Percentiles rank a stretch among this genome's conserved stretches.
These are phyloP conservation scores for Papilio machaon DNA, from an alignment of 1,140 invertebrate genomes.

Conservation along the genomic window DNA sequence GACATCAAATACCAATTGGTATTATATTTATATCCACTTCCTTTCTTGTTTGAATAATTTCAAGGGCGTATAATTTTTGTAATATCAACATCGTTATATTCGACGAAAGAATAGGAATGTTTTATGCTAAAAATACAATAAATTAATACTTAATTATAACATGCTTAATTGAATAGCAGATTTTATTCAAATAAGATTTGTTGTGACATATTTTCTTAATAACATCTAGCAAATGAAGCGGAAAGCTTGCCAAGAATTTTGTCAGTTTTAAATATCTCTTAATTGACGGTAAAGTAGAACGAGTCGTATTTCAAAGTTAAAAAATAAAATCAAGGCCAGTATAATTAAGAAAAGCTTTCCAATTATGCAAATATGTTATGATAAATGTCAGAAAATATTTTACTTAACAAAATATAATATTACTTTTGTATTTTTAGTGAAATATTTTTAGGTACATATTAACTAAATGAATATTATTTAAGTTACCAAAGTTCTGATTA, in stretches of 20 bases:
- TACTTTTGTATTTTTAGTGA: too few species aligned
- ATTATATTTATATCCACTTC: too few species aligned
- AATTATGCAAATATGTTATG: not conserved
- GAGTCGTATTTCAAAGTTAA: slow-evolving; percentile 5
- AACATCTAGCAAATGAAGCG: not conserved
- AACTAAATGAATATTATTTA: not conserved
- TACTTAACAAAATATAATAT: too few species aligned
- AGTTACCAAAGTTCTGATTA: not conserved
- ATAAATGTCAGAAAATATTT: not conserved
- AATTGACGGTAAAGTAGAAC: slow-evolving; percentile 12
- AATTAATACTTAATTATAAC: not conserved
- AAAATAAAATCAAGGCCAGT: not conserved
- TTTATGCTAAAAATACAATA: not conserved
- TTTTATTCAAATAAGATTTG: not conserved
- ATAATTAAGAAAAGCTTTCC: slow-evolving; percentile 5
- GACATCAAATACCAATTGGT: too few species aligned
- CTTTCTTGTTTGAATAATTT: too few species aligned
- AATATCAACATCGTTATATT: too few species aligned
- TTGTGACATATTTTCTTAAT: not conserved
- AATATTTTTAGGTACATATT: too few species aligned
- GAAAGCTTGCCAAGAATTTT: slow-evolving; percentile 17
- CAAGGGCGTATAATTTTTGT: too few species aligned
- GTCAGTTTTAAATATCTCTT: slow-evolving; percentile 22
- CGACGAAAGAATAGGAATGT: too few species aligned
- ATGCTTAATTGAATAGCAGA: not conserved